Conservation (phyloP, 2,113 vertebrate genomes). For the Perca fluviatilis region DNA sequence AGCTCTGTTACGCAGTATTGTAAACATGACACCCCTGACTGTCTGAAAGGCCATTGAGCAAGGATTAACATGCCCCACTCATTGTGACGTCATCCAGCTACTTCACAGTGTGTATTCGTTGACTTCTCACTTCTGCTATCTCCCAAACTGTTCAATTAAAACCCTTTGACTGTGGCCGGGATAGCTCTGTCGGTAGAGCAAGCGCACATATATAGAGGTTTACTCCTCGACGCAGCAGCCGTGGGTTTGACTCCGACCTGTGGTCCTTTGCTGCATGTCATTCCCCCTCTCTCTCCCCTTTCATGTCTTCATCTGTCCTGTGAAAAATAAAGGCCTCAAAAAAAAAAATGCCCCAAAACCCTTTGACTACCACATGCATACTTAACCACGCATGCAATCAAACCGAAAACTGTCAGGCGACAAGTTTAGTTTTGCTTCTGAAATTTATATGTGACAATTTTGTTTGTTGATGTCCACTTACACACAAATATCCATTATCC, state of each 20-base stretch:
- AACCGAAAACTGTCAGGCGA: neutral
- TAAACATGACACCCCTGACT: constrained; percentile 43
- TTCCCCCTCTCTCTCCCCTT: too few species aligned
- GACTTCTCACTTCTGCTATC: neutral
- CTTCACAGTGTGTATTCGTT: neutral
- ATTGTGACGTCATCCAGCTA: constrained; percentile 16
- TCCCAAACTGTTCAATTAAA: neutral
- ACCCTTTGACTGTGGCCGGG: neutral
- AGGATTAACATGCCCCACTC: constrained; percentile 31
- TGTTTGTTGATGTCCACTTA: neutral
- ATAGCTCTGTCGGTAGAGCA: too few species aligned
- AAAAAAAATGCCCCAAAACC: neutral
- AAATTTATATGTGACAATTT: too few species aligned
- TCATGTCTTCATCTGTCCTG: too few species aligned
- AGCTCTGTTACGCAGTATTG: constrained; percentile 41
- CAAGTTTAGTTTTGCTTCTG: too few species aligned
- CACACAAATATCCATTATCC: too few species aligned
- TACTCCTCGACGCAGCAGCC: too few species aligned
- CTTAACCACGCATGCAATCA: neutral
- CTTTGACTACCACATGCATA: neutral
- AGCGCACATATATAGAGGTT: too few species aligned
- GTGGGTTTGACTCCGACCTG: too few species aligned
- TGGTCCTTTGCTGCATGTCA: too few species aligned
- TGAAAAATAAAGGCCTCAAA: too few species aligned
- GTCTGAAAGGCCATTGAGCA: constrained; percentile 49